Evolutionary conservation across 2,888 invertebrate species (phyloP).

Genomic region (Dasypogon diadema): DNA sequence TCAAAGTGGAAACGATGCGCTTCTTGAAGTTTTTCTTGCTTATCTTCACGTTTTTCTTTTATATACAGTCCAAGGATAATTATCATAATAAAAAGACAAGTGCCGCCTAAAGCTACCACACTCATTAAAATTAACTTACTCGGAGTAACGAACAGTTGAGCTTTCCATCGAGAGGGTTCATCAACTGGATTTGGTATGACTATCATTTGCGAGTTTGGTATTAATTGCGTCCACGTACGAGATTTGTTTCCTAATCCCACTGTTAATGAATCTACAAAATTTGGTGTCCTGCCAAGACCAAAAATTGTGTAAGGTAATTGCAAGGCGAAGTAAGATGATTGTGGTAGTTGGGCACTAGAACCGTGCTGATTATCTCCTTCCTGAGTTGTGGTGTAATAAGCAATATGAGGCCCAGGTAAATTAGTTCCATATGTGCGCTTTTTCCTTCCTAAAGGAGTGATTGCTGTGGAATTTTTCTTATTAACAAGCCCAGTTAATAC

Average conservation of each 20-base stretch:
- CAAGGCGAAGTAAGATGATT: slow-evolving; percentile 92
- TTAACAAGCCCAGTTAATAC: slow-evolving; percentile 87
- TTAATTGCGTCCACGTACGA: slow-evolving; percentile 89
- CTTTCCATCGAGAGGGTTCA: slow-evolving; percentile 86
- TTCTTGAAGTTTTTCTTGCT: slow-evolving; percentile 81
- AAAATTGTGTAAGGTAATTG: slow-evolving; percentile 96
- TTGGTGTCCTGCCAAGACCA: slow-evolving; percentile 97
- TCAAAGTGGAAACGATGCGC: slow-evolving; percentile 88
- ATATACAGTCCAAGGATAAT: slow-evolving; percentile 89
- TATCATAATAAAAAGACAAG: slow-evolving; percentile 85
- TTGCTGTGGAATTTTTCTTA: slow-evolving; percentile 76
- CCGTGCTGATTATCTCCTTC: slow-evolving; percentile 85
- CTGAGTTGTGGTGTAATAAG: slow-evolving; percentile 89
- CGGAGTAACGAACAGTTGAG: slow-evolving; percentile 93
- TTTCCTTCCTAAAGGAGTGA: slow-evolving; percentile 81
- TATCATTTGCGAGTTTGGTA: slow-evolving; percentile 98
- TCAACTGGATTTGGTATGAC: slow-evolving; percentile 89
- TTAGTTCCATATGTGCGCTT: slow-evolving; percentile 88
- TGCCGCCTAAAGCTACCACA: slow-evolving; percentile 87
- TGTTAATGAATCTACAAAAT: slow-evolving; percentile 91
- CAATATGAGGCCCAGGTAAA: slow-evolving; percentile 89
- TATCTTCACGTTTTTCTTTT: slow-evolving; percentile 88
- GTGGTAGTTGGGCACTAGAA: slow-evolving; percentile 88
- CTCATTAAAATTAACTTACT: slow-evolving; percentile 94
- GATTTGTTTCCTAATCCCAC: slow-evolving; percentile 81